Base-by-base conservation (phyloP, 2,113 vertebrate species). In the Cyanistes caeruleus region DNA sequence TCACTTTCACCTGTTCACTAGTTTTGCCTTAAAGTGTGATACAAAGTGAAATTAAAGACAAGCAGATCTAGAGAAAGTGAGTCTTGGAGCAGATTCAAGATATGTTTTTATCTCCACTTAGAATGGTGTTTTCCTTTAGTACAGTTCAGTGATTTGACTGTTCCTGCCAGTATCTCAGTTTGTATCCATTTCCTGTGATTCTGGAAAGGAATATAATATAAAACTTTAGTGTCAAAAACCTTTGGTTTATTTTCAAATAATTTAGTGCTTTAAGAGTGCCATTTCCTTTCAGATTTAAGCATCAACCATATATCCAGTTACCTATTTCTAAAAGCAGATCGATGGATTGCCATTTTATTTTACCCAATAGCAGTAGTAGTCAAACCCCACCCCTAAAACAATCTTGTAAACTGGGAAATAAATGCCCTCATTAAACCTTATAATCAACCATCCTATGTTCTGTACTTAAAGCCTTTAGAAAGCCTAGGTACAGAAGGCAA, bases 301-400 rank as follows among this genome's bases (percentile, higher is more conserved):
- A 77, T 65, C 31, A 56, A 9, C 6, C 3, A 0, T 48, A 20
- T 27, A 37, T 65, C 15, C 24, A 65, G 16, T 44, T 77, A 22
- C 12, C 11, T 31, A 13, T 59, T 94, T 69, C 58, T 80, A 31
- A 62, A 88, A 82, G 7, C 11, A 25, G 9, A 12, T 22, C 28
- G 8, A 41, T 82, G 23, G 7, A 21, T 64, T 69, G 8, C 3
- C 2, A 25, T 53, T 81, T 68, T 58, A 65, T 74, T 84, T 53
- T 74, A 49, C 10, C 19, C 49, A 55, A 39, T 37, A 41, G 4
- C 12, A 46, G 46, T 35, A 39, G 2, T 6, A 44, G 13, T 39
- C 46, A 52, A 58, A 48, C 5, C 5, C 27, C 2, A 0, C 2
- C 18, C 6, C 7, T 5, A 4, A 25, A 56, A 9, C 7, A 46